Base-by-base conservation (phyloP, 2,797 vertebrate genomes). In the Schizopygopsis malacanthus region DNA sequence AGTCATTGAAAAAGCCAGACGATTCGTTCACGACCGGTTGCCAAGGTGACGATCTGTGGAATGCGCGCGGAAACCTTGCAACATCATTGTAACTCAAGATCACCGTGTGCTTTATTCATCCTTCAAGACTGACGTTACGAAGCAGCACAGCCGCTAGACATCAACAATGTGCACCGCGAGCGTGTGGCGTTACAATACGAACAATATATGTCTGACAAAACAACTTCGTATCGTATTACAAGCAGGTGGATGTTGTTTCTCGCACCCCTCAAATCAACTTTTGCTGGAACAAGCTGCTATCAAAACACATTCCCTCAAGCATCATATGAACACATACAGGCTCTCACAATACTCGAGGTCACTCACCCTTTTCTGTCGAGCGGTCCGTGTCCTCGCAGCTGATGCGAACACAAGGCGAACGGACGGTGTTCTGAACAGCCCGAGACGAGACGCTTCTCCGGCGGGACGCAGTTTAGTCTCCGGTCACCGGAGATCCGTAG, bases 371-470 rank as follows among this genome's bases (percentile, higher is more conserved):
- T 41, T 43, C 39, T 15, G 50, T 37, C 61, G 25, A 8, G 18
- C 47, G 12, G 20, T 43, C 45, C 54, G 54, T 56, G 77, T 54
- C 4, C 81, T 33, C 37, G 63, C 33, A 45, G 43, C 33, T 9
- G 43, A 54, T n/a, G 22, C 56, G 16, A 71, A 18, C 25, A 28
- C n/a, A 73, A 39, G 28, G 54, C 16, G 15, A 70, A 33, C 5
- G 28, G 6, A 15, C 13, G 18, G 4, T 9, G 43, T 78, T 47
- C 12, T 4, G 37, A 72, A 73, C 4, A 43, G 37, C 65, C 25
- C 73, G 50, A 16, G 28, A n/a, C 59, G 20, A 69, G 56, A 33
- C 56, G 83, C 75, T 87, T 87, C 80, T 89, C 79, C 84, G 83
- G 25, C 79, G 82, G 83, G 73, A 84, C 65, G 79, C 86, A 3